These are phyloP conservation scores for Eubasilissa regina DNA, from an alignment of 1,140 invertebrate species.

Conservation along the genomic window DNA sequence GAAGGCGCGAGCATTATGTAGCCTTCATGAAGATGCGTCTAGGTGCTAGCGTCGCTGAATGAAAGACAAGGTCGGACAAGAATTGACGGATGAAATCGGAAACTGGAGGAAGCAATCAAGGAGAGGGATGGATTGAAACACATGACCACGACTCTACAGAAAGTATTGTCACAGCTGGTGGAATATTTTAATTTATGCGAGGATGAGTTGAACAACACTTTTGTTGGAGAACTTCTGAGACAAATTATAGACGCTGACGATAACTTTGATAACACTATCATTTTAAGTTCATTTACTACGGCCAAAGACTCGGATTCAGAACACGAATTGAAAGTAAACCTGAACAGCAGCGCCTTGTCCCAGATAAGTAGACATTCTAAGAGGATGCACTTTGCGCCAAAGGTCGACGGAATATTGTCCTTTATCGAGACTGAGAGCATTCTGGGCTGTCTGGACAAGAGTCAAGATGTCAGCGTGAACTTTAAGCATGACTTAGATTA, in stretches of 20 bases:
- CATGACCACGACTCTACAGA: constrained; percentile 73
- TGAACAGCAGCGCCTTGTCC: constrained; percentile 62
- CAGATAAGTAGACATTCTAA: constrained; percentile 64
- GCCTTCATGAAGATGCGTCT: too few relatives aligned
- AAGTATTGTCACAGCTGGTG: constrained; percentile 77
- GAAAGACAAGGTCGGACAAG: too few relatives aligned
- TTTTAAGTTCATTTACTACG: constrained; percentile 48
- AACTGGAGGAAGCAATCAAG: constrained; percentile 73
- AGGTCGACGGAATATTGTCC: constrained; percentile 76
- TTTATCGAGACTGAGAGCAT: constrained; percentile 74
- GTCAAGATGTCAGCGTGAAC: constrained; percentile 73
- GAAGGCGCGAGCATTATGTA: too few relatives aligned
- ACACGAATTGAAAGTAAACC: constrained; percentile 48
- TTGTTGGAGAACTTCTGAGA: constrained; percentile 78
- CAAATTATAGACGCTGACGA: constrained; percentile 59
- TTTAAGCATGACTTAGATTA: constrained; percentile 75
- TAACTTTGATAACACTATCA: constrained; percentile 56
- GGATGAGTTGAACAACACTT: constrained; percentile 82
- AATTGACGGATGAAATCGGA: too few relatives aligned
- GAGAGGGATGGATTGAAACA: constrained; percentile 76
- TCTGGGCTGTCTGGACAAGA: constrained; percentile 60
- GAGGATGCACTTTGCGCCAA: constrained; percentile 80
- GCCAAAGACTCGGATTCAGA: constrained; percentile 18
- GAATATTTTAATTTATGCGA: constrained; percentile 83
- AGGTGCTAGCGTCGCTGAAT: too few relatives aligned